Evolutionary conservation across 2,113 vertebrate genomes (phyloP).

Genomic region (Rhagologus leucostigma): DNA sequence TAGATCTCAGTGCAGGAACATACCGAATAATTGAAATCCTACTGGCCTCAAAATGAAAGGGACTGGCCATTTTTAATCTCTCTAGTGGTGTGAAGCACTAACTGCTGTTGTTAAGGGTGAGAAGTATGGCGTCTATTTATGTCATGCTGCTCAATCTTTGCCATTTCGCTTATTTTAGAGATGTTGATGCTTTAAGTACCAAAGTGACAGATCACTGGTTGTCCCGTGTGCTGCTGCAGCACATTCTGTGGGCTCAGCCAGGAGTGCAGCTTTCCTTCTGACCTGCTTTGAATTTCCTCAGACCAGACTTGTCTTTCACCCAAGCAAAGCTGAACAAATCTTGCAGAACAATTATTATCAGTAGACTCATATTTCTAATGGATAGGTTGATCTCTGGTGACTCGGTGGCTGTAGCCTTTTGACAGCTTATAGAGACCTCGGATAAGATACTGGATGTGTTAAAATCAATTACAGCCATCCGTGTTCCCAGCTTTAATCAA

Average conservation of each 20-base stretch:
- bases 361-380: background rate
- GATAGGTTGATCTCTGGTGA: background rate
- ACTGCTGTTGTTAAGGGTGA: background rate
- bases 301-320: background rate
- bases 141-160: background rate
- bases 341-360: background rate
- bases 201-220: background rate
- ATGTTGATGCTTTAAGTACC: background rate
- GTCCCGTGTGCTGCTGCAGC: background rate
- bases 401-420: background rate
- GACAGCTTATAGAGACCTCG: background rate
- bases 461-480: background rate
- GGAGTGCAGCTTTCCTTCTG: background rate
- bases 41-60: background rate
- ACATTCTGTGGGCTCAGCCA: background rate
- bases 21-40: background rate
- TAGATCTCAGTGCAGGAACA: background rate
- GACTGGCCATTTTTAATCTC: background rate
- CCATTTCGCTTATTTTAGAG: background rate
- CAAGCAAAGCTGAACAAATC: background rate
- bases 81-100: background rate
- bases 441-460: background rate
- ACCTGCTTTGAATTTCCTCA: background rate
- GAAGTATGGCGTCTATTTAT: background rate
- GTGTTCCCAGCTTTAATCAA: background rate